Evolutionary conservation across 2,797 vertebrate genomes (phyloP).

Genomic region (Allobates femoralis): DNA sequence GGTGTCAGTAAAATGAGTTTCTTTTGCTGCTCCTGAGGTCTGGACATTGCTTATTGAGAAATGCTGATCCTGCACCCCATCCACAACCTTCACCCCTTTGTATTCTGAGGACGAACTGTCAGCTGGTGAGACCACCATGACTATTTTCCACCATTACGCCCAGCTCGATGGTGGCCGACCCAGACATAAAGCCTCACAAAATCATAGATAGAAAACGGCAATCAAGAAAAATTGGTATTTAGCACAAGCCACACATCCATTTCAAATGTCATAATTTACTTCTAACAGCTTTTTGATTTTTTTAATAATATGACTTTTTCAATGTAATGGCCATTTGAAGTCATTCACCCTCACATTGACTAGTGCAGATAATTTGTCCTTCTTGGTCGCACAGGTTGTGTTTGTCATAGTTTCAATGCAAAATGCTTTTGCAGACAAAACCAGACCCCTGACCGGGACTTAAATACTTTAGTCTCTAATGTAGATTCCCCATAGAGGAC

Average conservation of each 20-base stretch:
- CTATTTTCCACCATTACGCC: no score
- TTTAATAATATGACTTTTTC: not conserved
- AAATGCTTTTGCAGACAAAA: conserved; percentile 4
- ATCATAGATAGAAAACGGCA: no score
- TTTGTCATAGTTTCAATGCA: not conserved
- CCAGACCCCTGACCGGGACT: not conserved
- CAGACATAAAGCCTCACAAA: no score
- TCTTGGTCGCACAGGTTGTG: not conserved
- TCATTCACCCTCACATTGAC: not conserved
- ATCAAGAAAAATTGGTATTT: not conserved
- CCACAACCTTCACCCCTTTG: no score
- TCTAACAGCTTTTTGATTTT: not conserved
- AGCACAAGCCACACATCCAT: not conserved
- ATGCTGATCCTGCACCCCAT: no score
- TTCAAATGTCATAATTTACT: not conserved
- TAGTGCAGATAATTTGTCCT: not conserved
- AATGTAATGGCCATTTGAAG: not conserved
- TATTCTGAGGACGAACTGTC: no score
- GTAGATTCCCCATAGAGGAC: not conserved
- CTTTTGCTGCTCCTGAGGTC: no score
- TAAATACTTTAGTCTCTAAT: not conserved
- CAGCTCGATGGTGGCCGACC: no score
- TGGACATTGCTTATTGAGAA: no score
- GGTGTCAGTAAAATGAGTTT: no score
- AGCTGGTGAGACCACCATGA: no score